Conservation (phyloP, 2,797 vertebrate species). For the Pogoniulus pusillus region DNA sequence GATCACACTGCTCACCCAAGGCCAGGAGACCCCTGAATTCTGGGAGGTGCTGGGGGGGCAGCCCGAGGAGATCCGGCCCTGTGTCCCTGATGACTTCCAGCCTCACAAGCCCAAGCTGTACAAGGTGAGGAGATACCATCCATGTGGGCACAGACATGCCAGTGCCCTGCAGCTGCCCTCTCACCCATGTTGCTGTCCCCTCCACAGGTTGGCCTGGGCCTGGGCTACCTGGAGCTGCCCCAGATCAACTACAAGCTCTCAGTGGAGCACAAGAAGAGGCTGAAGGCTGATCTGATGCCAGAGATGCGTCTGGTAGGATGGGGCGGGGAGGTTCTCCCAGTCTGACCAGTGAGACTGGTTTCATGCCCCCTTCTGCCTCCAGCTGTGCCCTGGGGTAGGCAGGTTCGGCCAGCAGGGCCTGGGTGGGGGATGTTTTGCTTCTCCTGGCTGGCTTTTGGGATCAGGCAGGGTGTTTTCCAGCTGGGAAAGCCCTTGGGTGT, state of each 20-base stretch:
- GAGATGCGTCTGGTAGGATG: conserved; percentile 89
- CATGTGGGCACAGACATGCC: rapidly evolving
- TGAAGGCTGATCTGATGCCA: conserved; percentile 90
- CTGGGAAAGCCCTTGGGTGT: rapidly evolving
- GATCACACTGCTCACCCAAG: conserved; percentile 84
- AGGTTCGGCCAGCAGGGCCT: not conserved
- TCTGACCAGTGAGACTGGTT: conserved; percentile 40
- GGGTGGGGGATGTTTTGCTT: not conserved
- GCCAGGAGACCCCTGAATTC: conserved; percentile 87
- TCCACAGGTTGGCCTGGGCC: conserved; percentile 89
- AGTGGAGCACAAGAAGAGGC: conserved; percentile 92
- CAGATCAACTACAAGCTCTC: conserved; percentile 99
- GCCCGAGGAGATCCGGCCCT: conserved; percentile 89
- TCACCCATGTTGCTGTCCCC: not conserved
- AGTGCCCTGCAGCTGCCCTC: not conserved
- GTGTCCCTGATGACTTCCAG: conserved; percentile 91
- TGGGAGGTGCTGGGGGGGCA: conserved; percentile 92
- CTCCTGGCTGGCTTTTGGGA: rapidly evolving
- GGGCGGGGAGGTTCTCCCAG: not conserved
- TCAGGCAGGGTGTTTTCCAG: not conserved
- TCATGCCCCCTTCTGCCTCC: not conserved
- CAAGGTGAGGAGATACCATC: conserved; percentile 78
- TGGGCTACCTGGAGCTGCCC: conserved; percentile 96
- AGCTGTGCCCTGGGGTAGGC: conserved; percentile 12
- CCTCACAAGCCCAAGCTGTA: conserved; percentile 92